These are phyloP conservation scores for Eurois occulta DNA, from an alignment of 2,888 invertebrate genomes.

Conservation along the genomic window DNA sequence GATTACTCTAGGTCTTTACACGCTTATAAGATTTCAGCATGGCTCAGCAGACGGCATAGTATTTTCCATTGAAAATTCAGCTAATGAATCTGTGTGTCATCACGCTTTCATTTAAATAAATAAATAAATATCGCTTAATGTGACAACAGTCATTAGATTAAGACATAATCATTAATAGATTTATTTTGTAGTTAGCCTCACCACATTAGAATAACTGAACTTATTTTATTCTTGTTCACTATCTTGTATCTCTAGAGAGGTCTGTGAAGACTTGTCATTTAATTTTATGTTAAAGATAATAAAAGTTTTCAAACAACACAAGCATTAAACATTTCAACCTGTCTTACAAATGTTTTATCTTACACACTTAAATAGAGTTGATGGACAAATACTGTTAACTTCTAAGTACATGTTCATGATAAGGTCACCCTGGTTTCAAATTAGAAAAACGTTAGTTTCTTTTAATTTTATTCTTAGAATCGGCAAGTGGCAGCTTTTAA, in stretches of 20 bases:
- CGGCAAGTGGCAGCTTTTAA: neutral
- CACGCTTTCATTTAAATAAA: too few relatives aligned
- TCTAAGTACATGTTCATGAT: neutral
- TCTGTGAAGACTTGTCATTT: slow-evolving; percentile 8
- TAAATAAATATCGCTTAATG: too few relatives aligned
- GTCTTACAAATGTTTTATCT: slow-evolving; percentile 6
- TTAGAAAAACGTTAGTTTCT: neutral
- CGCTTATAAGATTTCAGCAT: neutral
- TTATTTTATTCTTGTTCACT: neutral
- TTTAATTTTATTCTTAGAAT: neutral
- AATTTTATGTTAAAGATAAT: neutral
- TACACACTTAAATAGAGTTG: neutral
- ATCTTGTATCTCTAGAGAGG: neutral
- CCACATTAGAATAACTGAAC: neutral
- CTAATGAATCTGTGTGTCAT: too few relatives aligned
- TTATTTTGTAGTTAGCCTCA: neutral
- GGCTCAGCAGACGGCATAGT: neutral
- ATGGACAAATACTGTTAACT: neutral
- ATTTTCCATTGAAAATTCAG: neutral
- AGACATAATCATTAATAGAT: too few relatives aligned
- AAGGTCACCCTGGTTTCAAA: neutral
- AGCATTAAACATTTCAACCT: neutral
- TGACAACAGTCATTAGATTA: too few relatives aligned
- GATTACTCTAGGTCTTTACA: neutral
- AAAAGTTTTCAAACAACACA: slow-evolving; percentile 10